Percentiles rank a stretch among this genome's conserved stretches.
Conservation (phyloP, 2,113 vertebrate genomes). For the Indicator maculatus region DNA sequence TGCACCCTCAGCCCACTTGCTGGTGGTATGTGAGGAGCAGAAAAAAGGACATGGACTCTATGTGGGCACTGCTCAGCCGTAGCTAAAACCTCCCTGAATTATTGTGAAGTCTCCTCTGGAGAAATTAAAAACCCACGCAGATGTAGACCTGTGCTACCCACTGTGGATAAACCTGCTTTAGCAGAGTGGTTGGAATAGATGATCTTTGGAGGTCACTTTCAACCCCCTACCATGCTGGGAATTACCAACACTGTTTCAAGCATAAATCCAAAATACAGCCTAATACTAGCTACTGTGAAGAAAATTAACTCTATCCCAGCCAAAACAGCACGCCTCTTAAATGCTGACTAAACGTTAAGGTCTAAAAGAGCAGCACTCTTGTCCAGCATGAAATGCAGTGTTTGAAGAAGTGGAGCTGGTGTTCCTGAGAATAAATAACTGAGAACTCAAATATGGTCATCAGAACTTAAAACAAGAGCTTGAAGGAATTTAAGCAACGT, state of each 20-base stretch:
- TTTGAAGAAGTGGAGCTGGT: neutral
- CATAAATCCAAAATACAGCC: neutral
- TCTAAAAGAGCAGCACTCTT: neutral
- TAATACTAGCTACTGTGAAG: neutral
- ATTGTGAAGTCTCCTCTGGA: too few relatives aligned
- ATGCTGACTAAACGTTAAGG: neutral
- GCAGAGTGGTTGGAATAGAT: too few relatives aligned
- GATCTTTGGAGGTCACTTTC: too few relatives aligned
- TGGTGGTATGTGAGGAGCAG: neutral
- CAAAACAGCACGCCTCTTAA: neutral
- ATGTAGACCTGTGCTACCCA: too few relatives aligned
- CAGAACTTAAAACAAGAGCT: neutral
- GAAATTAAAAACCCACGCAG: too few relatives aligned
- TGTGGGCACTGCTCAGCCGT: neutral
- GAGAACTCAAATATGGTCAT: neutral
- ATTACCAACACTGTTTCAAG: neutral
- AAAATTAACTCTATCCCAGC: neutral
- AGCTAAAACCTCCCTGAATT: neutral
- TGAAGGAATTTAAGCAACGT: neutral
- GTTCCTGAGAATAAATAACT: neutral
- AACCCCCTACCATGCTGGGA: too few relatives aligned
- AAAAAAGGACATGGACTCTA: neutral
- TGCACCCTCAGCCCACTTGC: neutral
- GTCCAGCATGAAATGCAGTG: neutral
- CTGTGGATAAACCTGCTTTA: too few relatives aligned